Percentiles rank a stretch among this genome's conserved stretches.
Conservation (phyloP, 2,797 vertebrate species). For the Characodon lateralis region DNA sequence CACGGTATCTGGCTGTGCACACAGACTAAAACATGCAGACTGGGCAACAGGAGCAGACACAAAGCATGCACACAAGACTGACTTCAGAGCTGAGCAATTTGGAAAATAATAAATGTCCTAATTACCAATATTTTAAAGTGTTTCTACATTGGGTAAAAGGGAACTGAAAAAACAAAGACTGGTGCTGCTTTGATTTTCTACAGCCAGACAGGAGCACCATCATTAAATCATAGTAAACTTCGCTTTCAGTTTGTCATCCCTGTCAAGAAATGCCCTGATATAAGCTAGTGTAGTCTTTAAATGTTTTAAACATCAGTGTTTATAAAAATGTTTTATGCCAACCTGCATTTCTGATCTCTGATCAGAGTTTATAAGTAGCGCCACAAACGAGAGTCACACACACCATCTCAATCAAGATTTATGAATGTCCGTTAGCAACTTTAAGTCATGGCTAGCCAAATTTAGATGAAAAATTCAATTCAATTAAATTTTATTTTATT, state of each 20-base stretch:
- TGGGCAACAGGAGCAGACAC: constrained; percentile 45
- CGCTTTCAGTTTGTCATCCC: background rate
- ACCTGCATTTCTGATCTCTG: too few species aligned
- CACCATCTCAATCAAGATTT: too few species aligned
- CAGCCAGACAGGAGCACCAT: background rate
- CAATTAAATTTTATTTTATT: too few species aligned
- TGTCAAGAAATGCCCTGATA: background rate
- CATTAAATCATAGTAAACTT: background rate
- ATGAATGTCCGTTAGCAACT: background rate
- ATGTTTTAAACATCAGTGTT: too few species aligned
- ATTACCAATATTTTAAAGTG: background rate
- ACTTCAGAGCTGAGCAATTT: constrained; percentile 24
- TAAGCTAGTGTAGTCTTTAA: too few species aligned
- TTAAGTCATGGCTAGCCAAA: background rate
- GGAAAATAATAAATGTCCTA: constrained; percentile 12
- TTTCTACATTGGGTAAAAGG: background rate
- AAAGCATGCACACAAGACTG: background rate
- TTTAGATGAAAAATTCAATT: background rate
- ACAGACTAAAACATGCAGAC: constrained; percentile 44
- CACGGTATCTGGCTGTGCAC: constrained; percentile 48
- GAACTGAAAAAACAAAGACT: background rate
- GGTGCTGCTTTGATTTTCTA: background rate
- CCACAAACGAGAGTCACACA: too few species aligned
- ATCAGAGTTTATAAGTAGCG: too few species aligned
- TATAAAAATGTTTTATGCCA: too few species aligned